These are phyloP conservation scores for Orycteropus afer DNA, from an alignment of 2,113 vertebrate genomes.

Conservation along the genomic window DNA sequence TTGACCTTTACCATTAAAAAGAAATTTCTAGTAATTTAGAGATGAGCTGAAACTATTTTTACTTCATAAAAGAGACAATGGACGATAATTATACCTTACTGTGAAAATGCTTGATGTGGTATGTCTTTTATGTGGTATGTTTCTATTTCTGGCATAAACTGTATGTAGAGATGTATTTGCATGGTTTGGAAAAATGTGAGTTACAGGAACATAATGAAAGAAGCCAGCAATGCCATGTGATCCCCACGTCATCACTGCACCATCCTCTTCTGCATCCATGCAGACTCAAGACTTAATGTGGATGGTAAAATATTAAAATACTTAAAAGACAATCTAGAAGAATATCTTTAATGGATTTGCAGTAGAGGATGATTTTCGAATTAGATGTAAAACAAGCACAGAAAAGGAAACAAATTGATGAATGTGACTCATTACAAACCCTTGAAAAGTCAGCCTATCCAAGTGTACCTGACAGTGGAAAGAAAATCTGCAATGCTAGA, in stretches of 20 bases:
- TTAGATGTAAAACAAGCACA: not conserved
- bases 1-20: conserved; percentile 37
- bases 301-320: not conserved
- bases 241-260: not conserved
- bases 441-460: not conserved
- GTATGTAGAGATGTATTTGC: not conserved
- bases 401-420: not conserved
- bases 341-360: not conserved
- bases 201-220: not conserved
- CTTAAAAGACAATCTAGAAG: not conserved
- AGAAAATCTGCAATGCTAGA: not conserved
- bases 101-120: not conserved
- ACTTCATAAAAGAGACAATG: conserved; percentile 54
- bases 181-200: not conserved
- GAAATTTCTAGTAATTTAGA: conserved; percentile 38
- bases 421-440: not conserved
- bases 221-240: not conserved
- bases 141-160: conserved; percentile 18
- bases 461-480: not conserved
- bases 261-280: not conserved
- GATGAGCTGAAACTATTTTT: conserved; percentile 61
- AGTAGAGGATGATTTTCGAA: not conserved
- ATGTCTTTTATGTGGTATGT: not conserved
- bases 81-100: conserved; percentile 63
- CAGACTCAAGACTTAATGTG: not conserved